Conservation (phyloP, 2,888 invertebrate genomes). For the Slavum lentiscoides region DNA sequence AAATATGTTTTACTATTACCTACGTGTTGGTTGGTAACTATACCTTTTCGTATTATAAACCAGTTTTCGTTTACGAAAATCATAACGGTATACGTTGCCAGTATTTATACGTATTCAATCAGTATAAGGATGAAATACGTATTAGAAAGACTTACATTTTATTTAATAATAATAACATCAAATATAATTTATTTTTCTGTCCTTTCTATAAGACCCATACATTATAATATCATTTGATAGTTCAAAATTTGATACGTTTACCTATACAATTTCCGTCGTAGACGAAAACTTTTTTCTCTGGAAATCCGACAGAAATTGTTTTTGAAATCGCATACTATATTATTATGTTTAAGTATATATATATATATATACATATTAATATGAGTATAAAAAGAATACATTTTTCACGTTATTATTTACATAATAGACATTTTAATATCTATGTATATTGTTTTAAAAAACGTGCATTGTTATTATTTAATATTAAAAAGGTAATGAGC, state of each 20-base stretch:
- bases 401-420: no score
- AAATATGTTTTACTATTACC: background rate
- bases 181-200: no score
- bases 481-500: no score
- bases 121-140: background rate
- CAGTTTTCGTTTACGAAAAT: no score
- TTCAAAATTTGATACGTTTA: background rate
- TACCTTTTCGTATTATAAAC: no score
- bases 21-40: no score
- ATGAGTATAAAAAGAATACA: no score
- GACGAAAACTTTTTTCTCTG: background rate
- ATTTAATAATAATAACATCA: background rate
- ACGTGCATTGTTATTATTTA: no score
- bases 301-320: background rate
- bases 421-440: no score
- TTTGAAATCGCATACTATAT: background rate
- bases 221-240: background rate
- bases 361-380: background rate
- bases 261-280: constrained; percentile 2
- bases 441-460: no score
- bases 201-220: background rate
- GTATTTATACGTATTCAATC: no score
- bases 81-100: no score
- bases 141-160: background rate
- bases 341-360: background rate